Evolutionary conservation across 2,113 vertebrate species (phyloP).

Genomic region (Polypterus senegalus): DNA sequence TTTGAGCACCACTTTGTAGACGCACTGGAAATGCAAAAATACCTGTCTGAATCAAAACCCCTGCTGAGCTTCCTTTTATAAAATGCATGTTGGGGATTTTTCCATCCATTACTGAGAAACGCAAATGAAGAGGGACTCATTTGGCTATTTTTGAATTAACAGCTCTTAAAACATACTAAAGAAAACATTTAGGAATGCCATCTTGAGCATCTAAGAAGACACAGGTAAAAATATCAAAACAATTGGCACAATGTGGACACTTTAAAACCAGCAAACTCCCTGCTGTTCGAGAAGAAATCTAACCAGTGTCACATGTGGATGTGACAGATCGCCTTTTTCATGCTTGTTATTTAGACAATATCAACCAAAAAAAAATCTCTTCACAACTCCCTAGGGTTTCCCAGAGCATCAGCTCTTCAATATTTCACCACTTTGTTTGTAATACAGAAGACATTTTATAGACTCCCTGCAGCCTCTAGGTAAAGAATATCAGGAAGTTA

Average conservation of each 20-base stretch:
- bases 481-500: conserved; percentile 23
- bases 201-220: background rate
- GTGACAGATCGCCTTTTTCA: conserved; percentile 8
- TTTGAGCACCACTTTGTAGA: too few species aligned
- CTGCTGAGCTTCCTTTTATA: too few species aligned
- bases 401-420: conserved; percentile 36
- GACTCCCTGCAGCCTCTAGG: conserved; percentile 35
- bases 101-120: too few species aligned
- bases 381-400: conserved; percentile 37
- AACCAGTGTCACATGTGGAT: conserved; percentile 9
- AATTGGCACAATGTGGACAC: background rate
- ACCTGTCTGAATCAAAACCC: too few species aligned
- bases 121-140: too few species aligned
- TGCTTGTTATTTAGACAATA: conserved; percentile 29
- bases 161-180: too few species aligned
- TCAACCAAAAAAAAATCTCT: conserved; percentile 28
- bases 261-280: conserved; percentile 10
- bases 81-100: too few species aligned
- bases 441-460: conserved; percentile 29
- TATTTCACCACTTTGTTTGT: conserved; percentile 39
- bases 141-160: too few species aligned
- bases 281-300: conserved; percentile 8
- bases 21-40: too few species aligned
- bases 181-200: too few species aligned
- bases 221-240: background rate